Evolutionary conservation across 2,888 invertebrate species (phyloP).

Genomic region (Scrobipalpa atriplicella): DNA sequence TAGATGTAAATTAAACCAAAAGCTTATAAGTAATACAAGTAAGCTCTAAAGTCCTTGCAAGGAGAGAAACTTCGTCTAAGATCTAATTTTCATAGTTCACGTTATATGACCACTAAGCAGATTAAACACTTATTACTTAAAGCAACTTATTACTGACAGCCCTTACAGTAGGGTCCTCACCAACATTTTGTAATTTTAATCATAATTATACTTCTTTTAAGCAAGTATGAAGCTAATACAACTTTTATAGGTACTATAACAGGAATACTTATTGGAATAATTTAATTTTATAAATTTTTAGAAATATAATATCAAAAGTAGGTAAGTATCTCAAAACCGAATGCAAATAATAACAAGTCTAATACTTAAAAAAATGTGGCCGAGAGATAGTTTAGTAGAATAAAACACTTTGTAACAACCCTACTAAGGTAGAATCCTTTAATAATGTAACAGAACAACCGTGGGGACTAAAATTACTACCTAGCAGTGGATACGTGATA

Average conservation of each 20-base stretch:
- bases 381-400: too few species aligned
- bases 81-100: constrained; percentile 67
- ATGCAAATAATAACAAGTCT: too few species aligned
- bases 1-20: constrained; percentile 12
- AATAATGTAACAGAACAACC: constrained; percentile 51
- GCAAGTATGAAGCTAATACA: too few species aligned
- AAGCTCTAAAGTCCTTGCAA: not conserved
- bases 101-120: constrained; percentile 62
- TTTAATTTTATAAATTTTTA: too few species aligned
- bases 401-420: not conserved
- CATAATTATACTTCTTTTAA: too few species aligned
- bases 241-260: too few species aligned
- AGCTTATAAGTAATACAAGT: constrained; percentile 1
- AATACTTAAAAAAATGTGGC: too few species aligned
- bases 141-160: not conserved
- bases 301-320: too few species aligned
- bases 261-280: too few species aligned
- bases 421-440: constrained; percentile 46
- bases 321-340: too few species aligned
- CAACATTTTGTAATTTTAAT: not conserved
- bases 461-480: constrained; percentile 53
- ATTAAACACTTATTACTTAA: constrained; percentile 65
- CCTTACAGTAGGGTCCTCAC: not conserved
- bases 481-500: constrained; percentile 26
- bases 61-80: constrained; percentile 45